Base-by-base conservation (phyloP, 2,797 vertebrate species). In the Crax fasciolata region DNA sequence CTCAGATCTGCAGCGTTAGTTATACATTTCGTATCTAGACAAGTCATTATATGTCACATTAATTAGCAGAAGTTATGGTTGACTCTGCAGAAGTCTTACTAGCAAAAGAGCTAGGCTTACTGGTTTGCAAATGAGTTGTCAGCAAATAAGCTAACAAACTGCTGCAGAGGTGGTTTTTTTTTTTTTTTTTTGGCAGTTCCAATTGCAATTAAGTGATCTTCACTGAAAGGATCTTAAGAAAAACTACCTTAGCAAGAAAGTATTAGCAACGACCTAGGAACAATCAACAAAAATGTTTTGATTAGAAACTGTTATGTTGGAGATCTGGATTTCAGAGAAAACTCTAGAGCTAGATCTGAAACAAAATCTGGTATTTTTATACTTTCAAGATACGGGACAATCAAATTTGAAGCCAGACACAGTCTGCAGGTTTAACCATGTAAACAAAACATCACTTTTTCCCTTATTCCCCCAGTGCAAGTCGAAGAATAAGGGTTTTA, bases 281-380 rank as follows among this genome's bases (percentile, higher is more conserved):
- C 17, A 2, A 8, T n/a, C 70, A 84, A 62, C 10, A 92, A 68
- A 93, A 90, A 27, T 35, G 10, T 7, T 85, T 76, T 90, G 54
- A 91, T 90, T 74, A 81, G 48, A 61, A 95, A 25, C 24, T 52
- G 25, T 25, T 10, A 11, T 38, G 13, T 89, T 65, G 32, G 58
- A 75, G 92, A 77, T 30, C 66, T 79, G 16, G 9, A 51, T 95
- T 91, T 84, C 52, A 79, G 85, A 86, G 44, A 68, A 72, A 83
- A 28, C 5, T 76, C 46, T 90, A 65, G 30, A 72, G 41, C 49
- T 72, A 44, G 20, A 70, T 51, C 28, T 66, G 38, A 78, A 95
- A 78, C 2, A 57, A 10, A 44, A 24, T 41, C 38, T 79, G 1
- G 4, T 54, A 55, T 51, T 59, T 48, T 0, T 20, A 23, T 23